Evolutionary conservation across 2,888 invertebrate genomes (phyloP).

Genomic region (Leucophora obtusa): DNA sequence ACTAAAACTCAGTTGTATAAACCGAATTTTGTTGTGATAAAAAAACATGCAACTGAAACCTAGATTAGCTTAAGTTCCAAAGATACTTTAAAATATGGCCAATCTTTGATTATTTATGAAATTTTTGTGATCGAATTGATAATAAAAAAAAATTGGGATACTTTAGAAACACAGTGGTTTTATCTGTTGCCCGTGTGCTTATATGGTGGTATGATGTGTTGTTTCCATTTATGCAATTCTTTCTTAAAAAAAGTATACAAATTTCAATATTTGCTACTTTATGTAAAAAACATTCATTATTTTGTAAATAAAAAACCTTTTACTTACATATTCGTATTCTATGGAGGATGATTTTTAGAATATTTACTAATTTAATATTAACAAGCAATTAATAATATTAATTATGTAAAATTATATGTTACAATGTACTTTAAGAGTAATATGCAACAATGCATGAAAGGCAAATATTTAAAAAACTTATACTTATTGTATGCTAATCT

Average conservation of each 20-base stretch:
- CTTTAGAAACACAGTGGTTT: too few species aligned
- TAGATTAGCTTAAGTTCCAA: too few species aligned
- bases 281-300: not conserved
- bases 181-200: too few species aligned
- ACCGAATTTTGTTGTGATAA: too few species aligned
- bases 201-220: not conserved
- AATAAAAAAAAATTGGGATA: too few species aligned
- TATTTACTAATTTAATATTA: conserved; percentile 35
- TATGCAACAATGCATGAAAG: too few species aligned
- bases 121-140: too few species aligned
- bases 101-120: too few species aligned
- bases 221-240: not conserved
- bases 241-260: not conserved
- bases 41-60: too few species aligned
- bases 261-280: not conserved
- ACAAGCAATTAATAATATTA: conserved; percentile 47
- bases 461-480: not conserved
- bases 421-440: not conserved
- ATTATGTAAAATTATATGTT: conserved; percentile 32
- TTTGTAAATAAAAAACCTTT: not conserved
- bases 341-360: not conserved
- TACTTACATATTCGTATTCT: not conserved
- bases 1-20: too few species aligned
- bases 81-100: too few species aligned
- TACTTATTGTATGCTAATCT: not conserved